Conservation (phyloP, 2,113 vertebrate species). For the Pontoporia blainvillei region DNA sequence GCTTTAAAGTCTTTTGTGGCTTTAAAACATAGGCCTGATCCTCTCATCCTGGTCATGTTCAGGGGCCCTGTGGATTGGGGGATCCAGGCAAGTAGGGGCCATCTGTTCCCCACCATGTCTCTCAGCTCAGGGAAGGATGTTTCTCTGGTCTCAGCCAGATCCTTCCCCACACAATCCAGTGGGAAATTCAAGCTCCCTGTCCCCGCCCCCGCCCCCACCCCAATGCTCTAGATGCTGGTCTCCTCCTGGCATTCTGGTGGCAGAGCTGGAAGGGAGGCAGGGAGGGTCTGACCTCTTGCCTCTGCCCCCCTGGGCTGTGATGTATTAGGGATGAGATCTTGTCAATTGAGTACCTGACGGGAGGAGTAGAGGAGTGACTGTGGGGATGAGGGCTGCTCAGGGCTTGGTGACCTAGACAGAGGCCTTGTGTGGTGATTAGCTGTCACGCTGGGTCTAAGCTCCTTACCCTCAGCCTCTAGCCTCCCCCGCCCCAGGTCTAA, state of each 20-base stretch:
- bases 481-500: conserved; percentile 26
- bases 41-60: background rate
- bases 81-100: background rate
- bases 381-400: background rate
- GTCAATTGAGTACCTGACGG: background rate
- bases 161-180: background rate
- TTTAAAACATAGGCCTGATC: background rate
- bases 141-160: background rate
- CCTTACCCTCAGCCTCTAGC: conserved; percentile 54
- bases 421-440: conserved; percentile 59
- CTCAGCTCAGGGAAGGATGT: background rate
- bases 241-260: background rate
- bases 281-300: background rate
- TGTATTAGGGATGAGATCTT: background rate
- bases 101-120: background rate
- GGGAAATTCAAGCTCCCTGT: background rate
- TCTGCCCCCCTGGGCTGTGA: background rate
- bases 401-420: conserved; percentile 43
- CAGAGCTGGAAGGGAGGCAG: background rate
- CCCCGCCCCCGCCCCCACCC: background rate
- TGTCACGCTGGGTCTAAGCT: conserved; percentile 63
- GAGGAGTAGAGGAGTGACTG: background rate
- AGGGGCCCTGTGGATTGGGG: background rate
- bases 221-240: background rate
- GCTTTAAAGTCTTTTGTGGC: conserved; percentile 32